Evolutionary conservation across 2,797 vertebrate genomes (phyloP), one percentile per base, ranked within the genome.

Genomic region (Synanceia verrucosa): DNA sequence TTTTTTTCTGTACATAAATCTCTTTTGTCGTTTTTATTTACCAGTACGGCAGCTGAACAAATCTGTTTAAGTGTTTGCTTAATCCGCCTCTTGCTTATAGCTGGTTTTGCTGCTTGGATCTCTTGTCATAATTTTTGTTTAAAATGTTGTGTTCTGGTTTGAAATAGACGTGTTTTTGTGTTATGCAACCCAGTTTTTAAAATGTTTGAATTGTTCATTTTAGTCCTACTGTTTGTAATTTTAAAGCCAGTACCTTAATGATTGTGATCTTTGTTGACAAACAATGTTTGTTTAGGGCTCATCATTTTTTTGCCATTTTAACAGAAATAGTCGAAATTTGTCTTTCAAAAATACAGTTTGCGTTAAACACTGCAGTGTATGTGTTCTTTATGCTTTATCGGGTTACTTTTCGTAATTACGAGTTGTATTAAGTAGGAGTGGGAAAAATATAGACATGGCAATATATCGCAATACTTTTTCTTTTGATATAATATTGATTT

Each of bases 31-130:
- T 48, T 79, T 81, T 82, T 83, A 55, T 73, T 65, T 66, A 13
- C 29, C 52, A 59, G 41, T 75, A 59, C n/a, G 88, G 88, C 90
- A 90, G 89, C 87, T 93, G 58, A 81, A 75, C 47, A 21, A 1
- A 34, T 50, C 19, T 81, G 82, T 71, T 75, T 63, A 60, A 67
- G 23, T 65, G 34, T 78, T 3, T 47, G 53, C 19, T 68, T 63
- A 50, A 34, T 68, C 61, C 28, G 37, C 70, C 59, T n/a, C 65
- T 69, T 9, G 57, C 43, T 79, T 9, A 57, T 16, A 9, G 34
- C 60, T 84, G 47, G 5, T 81, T 74, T 43, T 70, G 67, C 59
- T 65, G 76, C 69, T 81, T 12, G 7, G 28, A 56, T 58, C 46
- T 58, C 18, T 74, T 62, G 2, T 74, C 12, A 2, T 36, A n/a